Evolutionary conservation across 2,888 invertebrate genomes (phyloP).

Genomic region (Drosophila mayaguana): DNA sequence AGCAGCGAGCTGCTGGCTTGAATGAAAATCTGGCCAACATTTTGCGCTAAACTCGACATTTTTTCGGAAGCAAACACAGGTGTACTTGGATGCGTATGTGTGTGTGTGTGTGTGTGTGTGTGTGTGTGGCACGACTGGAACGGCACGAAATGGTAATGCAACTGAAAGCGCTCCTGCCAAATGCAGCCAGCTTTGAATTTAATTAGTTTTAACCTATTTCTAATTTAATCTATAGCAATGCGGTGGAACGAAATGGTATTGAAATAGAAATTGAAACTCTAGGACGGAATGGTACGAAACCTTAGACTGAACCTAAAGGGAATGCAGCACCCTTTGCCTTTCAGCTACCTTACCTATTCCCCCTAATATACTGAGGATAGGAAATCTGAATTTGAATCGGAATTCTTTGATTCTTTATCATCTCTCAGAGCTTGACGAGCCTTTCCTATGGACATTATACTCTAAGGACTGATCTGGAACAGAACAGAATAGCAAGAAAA

Average conservation of each 20-base stretch:
- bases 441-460: background rate
- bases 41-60: conserved; percentile 26
- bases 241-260: too few relatives aligned
- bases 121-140: background rate
- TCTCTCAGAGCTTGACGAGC: too few relatives aligned
- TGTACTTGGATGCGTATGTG: background rate
- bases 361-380: too few relatives aligned
- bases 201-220: background rate
- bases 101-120: background rate
- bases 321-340: too few relatives aligned
- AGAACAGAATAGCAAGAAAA: background rate
- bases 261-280: too few relatives aligned
- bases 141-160: background rate
- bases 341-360: too few relatives aligned
- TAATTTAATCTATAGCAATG: too few relatives aligned
- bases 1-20: background rate
- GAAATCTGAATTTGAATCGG: too few relatives aligned
- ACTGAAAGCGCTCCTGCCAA: background rate
- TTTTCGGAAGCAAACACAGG: conserved; percentile 1
- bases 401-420: too few relatives aligned
- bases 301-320: too few relatives aligned
- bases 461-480: background rate
- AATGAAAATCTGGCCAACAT: conserved; percentile 29
- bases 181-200: background rate
- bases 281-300: too few relatives aligned